Percentiles rank a stretch among this genome's conserved stretches.
phyloP scores from a whole-genome alignment of 2,797 vertebrate genomes.

The Rhadinocentrus ornatus region DNA sequence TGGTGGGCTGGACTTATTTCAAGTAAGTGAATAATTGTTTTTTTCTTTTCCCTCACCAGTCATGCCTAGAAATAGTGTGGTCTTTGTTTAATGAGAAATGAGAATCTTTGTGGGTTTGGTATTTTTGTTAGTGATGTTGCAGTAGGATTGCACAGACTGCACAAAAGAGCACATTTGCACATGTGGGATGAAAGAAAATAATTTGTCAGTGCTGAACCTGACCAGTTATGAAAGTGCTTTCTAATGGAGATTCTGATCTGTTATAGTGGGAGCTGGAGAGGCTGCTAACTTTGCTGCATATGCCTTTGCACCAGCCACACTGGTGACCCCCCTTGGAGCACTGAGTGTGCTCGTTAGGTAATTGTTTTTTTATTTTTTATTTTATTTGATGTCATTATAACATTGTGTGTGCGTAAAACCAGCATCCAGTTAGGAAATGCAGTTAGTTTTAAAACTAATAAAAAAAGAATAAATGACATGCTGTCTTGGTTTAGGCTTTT shows the following conservation, averaged over 20 bases:
- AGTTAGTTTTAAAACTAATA: background rate
- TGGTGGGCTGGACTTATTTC: slow-evolving; percentile 91
- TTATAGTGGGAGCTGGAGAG: slow-evolving; percentile 89
- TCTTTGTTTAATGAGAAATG: slow-evolving; percentile 61
- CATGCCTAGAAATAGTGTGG: slow-evolving; percentile 46
- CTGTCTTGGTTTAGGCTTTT: no score
- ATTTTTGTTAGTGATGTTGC: slow-evolving; percentile 46
- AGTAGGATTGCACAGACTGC: slow-evolving; percentile 43
- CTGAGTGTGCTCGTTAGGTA: slow-evolving; percentile 91
- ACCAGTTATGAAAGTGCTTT: slow-evolving; percentile 17
- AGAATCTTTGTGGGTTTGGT: slow-evolving; percentile 65
- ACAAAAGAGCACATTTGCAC: slow-evolving; percentile 64
- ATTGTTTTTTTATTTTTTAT: slow-evolving; percentile 32
- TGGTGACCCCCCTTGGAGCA: slow-evolving; percentile 90
- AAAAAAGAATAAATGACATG: background rate
- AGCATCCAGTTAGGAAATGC: background rate
- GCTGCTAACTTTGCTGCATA: slow-evolving; percentile 90
- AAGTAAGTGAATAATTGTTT: slow-evolving; percentile 81
- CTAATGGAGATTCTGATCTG: slow-evolving; percentile 33
- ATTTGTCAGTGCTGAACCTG: slow-evolving; percentile 23
- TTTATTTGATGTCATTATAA: background rate
- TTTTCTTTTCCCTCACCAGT: background rate
- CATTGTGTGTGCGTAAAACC: background rate
- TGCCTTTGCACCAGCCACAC: slow-evolving; percentile 87
- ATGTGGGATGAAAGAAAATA: slow-evolving; percentile 28